phyloP scores from a whole-genome alignment of 2,797 vertebrate genomes.

The Paedocypris micromegethes region DNA sequence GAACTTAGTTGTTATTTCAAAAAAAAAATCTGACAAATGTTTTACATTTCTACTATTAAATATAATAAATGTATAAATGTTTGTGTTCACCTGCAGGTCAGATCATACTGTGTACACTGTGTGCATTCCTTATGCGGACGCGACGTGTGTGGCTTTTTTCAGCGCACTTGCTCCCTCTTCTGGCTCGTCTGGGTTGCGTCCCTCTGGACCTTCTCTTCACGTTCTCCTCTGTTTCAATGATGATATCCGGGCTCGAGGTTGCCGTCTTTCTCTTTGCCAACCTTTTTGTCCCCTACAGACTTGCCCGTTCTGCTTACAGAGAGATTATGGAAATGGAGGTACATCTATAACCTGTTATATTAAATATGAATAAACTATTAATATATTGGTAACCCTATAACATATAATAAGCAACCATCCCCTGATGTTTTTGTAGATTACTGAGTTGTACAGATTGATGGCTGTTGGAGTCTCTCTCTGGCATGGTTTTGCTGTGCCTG shows the following conservation, averaged over 20 bases:
- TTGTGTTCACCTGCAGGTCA: slow-evolving; percentile 62
- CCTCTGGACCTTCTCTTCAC: slow-evolving; percentile 59
- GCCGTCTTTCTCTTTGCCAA: slow-evolving; percentile 62
- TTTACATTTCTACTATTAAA: too few relatives aligned
- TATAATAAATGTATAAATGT: slow-evolving; percentile 9
- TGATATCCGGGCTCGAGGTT: slow-evolving; percentile 60
- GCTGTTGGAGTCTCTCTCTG: slow-evolving; percentile 75
- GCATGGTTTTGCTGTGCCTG: slow-evolving; percentile 77
- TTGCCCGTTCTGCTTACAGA: slow-evolving; percentile 63
- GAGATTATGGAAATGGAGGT: slow-evolving; percentile 70
- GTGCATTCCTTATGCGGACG: slow-evolving; percentile 77
- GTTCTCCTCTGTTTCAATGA: slow-evolving; percentile 63
- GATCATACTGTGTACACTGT: slow-evolving; percentile 74
- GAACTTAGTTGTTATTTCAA: too few relatives aligned
- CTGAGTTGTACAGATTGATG: slow-evolving; percentile 71
- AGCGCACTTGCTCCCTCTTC: slow-evolving; percentile 71
- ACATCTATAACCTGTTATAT: background rate
- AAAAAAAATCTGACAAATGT: too few relatives aligned
- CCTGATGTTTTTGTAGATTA: slow-evolving; percentile 59
- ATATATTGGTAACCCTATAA: too few relatives aligned
- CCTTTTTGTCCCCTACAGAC: slow-evolving; percentile 71
- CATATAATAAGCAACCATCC: too few relatives aligned
- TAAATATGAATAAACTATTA: too few relatives aligned
- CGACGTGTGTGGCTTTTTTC: slow-evolving; percentile 76
- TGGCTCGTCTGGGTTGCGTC: slow-evolving; percentile 65